These are phyloP conservation scores for Saturnia pavonia DNA, from an alignment of 2,888 invertebrate species.

Conservation along the genomic window DNA sequence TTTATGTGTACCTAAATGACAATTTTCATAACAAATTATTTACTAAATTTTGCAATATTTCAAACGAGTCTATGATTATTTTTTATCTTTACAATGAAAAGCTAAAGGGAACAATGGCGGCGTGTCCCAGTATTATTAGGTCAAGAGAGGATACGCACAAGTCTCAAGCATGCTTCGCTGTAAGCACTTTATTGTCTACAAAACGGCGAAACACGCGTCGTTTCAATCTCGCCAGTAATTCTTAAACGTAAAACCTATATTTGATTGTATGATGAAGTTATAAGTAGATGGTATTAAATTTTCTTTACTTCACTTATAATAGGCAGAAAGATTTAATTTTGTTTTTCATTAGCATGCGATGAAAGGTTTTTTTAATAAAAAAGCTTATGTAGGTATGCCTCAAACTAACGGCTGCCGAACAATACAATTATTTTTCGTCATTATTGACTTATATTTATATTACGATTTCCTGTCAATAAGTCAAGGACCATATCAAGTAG, in stretches of 20 bases:
- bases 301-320: neutral
- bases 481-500: too few relatives aligned
- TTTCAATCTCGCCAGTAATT: slow-evolving; percentile 13
- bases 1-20: too few relatives aligned
- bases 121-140: slow-evolving; percentile 29
- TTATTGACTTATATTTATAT: too few relatives aligned
- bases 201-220: slow-evolving; percentile 8
- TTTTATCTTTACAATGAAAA: slow-evolving; percentile 3
- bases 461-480: too few relatives aligned
- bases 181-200: slow-evolving; percentile 25
- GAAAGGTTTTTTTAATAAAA: too few relatives aligned
- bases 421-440: too few relatives aligned
- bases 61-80: neutral
- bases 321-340: neutral
- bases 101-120: slow-evolving; percentile 6
- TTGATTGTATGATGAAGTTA: neutral
- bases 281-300: neutral
- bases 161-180: slow-evolving; percentile 24
- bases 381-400: neutral
- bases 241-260: neutral
- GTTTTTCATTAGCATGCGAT: neutral
- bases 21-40: neutral
- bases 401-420: neutral
- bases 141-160: slow-evolving; percentile 35
- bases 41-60: neutral